Evolutionary conservation across 2,113 vertebrate genomes (phyloP), one percentile per base, ranked within the genome.

Genomic region (Hemicordylus capensis): DNA sequence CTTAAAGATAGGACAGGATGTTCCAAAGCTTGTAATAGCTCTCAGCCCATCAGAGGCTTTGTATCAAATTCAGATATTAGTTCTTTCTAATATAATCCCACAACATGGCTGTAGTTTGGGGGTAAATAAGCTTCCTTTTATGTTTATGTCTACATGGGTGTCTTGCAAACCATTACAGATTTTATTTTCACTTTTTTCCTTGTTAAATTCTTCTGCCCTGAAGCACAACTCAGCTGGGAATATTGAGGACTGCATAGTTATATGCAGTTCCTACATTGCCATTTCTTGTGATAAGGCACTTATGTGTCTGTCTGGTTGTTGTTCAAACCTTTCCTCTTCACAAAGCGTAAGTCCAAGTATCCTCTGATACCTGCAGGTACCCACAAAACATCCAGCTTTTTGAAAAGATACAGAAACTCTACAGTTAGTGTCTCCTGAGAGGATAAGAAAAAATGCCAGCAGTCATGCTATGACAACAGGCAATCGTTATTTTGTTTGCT

Each of bases 171-270:
- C 26, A 4, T 42, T n/a, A 19, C 22, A 56, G 6, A 46, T 58
- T 58, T 19, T 78, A 8, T 78, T 31, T 61, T 61, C 7, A 17
- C 42, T n/a, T 48, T 75, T 46, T 51, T n/a, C n/a, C n/a, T n/a
- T 70, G 28, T 56, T 70, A 22, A 4, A 37, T 85, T 20, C 20
- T 14, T 70, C 37, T 69, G 54, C 75, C 75, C 76, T 46, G 61
- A 61, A 79, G 66, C 64, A 78, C n/a, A 72, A 70, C 56, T 48
- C 44, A 79, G 76, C 54, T 61, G 76, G 54, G 66, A 61, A 79
- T 61, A 37, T 70, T 31, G 42, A 63, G 31, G n/a, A 51, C 58
- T 63, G n/a, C n/a, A 22, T 63, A 34, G 54, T 51, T 31, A 72
- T 79, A 85, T 61, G 24, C 22, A 63, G 4, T 39, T 51, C 54